These are phyloP conservation scores for Channa argus DNA, from an alignment of 2,113 vertebrate species.

Conservation along the genomic window DNA sequence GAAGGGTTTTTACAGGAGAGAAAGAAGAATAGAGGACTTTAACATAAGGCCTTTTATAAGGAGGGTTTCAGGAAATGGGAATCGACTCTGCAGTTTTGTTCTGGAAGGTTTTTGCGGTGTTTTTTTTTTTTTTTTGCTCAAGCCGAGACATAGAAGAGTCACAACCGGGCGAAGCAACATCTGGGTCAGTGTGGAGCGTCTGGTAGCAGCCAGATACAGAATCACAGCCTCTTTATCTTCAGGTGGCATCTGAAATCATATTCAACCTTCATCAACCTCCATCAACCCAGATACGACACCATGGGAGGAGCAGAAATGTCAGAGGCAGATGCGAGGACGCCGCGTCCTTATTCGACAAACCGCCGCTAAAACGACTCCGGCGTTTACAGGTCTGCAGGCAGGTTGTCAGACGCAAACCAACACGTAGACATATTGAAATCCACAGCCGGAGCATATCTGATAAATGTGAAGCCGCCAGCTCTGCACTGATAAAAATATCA, in stretches of 20 bases:
- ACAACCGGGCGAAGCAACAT: neutral
- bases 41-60: neutral
- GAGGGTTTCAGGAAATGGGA: neutral
- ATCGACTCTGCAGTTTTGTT: neutral
- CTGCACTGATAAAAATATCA: neutral
- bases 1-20: no score
- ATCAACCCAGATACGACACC: constrained; percentile 18
- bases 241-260: neutral
- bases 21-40: neutral
- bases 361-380: constrained; percentile 23
- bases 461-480: neutral
- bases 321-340: constrained; percentile 10
- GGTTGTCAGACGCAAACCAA: constrained; percentile 20
- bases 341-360: constrained; percentile 28
- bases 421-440: constrained; percentile 29
- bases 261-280: constrained; percentile 14
- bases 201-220: neutral
- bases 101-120: neutral
- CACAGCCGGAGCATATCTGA: constrained; percentile 21
- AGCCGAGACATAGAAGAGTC: neutral
- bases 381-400: constrained; percentile 50
- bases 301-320: constrained; percentile 48
- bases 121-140: neutral
- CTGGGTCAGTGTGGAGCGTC: neutral
- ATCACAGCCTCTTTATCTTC: neutral